These are phyloP conservation scores for Psettodes erumei DNA, from an alignment of 2,113 vertebrate genomes.

Conservation along the genomic window DNA sequence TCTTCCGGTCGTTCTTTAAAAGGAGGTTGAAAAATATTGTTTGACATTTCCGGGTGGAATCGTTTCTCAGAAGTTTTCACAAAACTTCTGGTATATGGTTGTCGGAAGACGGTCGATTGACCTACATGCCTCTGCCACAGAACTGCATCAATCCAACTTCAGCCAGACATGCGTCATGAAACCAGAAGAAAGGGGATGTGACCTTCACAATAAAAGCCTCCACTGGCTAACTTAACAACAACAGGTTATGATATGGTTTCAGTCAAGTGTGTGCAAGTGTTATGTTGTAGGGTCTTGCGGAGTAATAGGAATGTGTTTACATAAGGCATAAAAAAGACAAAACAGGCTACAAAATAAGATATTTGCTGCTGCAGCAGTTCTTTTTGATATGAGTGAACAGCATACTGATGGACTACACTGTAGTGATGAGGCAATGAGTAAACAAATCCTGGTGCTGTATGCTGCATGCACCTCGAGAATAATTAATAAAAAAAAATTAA, in stretches of 20 bases:
- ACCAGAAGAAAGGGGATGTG: neutral
- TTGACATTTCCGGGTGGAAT: conserved; percentile 69
- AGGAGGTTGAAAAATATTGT: conserved; percentile 28
- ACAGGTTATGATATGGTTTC: neutral
- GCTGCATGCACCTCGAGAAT: too few relatives aligned
- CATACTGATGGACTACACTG: neutral
- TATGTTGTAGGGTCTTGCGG: neutral
- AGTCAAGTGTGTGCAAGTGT: neutral
- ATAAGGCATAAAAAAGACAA: neutral
- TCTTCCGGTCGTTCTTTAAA: neutral
- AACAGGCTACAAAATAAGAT: neutral
- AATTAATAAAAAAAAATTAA: too few relatives aligned
- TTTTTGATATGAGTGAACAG: neutral
- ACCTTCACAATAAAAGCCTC: conserved; percentile 63
- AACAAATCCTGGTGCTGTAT: neutral
- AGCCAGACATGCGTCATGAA: neutral
- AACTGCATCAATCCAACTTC: neutral
- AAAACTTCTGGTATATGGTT: neutral
- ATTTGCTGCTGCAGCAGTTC: neutral
- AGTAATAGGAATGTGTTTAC: neutral
- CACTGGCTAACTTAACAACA: neutral
- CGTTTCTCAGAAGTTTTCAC: conserved; percentile 45
- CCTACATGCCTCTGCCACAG: conserved; percentile 1
- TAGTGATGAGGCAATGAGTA: neutral
- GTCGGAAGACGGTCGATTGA: neutral